phyloP scores from a whole-genome alignment of 2,797 vertebrate species.

The Coregonus suidteri region DNA sequence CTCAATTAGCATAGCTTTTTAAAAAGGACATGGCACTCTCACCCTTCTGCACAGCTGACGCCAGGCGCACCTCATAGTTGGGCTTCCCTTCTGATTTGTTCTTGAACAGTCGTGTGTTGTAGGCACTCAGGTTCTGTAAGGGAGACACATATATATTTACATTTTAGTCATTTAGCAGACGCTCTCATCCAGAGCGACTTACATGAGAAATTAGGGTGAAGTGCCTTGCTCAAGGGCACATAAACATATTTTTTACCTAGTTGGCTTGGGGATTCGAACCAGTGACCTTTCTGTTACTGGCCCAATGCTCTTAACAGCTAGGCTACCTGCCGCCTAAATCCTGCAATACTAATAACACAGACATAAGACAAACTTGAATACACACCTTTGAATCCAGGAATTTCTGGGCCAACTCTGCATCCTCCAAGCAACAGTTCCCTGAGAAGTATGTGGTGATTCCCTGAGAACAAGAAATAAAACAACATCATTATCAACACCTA shows the following conservation, averaged over 20 bases:
- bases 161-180: too few relatives aligned
- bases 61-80: constrained; percentile 87
- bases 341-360: not conserved
- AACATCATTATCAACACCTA: not conserved
- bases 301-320: too few relatives aligned
- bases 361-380: not conserved
- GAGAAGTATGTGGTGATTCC: constrained; percentile 92
- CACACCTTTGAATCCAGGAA: constrained; percentile 89
- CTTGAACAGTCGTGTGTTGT: constrained; percentile 93
- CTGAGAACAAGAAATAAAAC: constrained; percentile 59
- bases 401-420: constrained; percentile 88
- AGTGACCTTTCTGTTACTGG: too few relatives aligned
- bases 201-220: too few relatives aligned
- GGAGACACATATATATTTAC: not conserved
- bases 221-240: too few relatives aligned
- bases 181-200: too few relatives aligned
- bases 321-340: not conserved
- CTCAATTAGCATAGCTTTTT: not conserved
- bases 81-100: constrained; percentile 70
- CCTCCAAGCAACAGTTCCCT: constrained; percentile 85
- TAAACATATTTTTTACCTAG: too few relatives aligned
- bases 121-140: constrained; percentile 86
- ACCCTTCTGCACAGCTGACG: constrained; percentile 83
- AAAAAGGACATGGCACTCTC: constrained; percentile 29
- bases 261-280: too few relatives aligned